Percentiles rank a stretch among this genome's conserved stretches.
These are phyloP conservation scores for Drosophila anomalata DNA, from an alignment of 2,888 invertebrate genomes.

Conservation along the genomic window DNA sequence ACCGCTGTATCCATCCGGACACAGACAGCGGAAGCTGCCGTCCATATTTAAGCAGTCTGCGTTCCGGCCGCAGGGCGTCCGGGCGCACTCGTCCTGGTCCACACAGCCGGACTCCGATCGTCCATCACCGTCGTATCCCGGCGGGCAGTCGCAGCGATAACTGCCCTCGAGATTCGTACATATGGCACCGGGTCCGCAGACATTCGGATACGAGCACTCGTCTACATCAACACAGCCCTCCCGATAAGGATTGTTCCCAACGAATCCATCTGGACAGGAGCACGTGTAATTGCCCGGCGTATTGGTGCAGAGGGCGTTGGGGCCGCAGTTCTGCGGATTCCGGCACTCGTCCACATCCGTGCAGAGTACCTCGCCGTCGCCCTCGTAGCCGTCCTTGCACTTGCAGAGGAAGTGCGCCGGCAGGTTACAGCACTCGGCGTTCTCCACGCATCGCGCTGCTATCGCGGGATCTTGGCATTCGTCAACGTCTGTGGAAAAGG, in stretches of 20 bases:
- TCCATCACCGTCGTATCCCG: slow-evolving; percentile 92
- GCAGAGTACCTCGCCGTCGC: slow-evolving; percentile 95
- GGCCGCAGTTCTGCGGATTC: slow-evolving; percentile 91
- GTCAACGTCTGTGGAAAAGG: slow-evolving; percentile 89
- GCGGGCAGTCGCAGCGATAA: slow-evolving; percentile 92
- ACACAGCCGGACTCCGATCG: slow-evolving; percentile 88
- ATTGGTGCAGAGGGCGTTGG: slow-evolving; percentile 92
- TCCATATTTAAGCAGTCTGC: slow-evolving; percentile 92
- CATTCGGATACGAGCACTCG: slow-evolving; percentile 89
- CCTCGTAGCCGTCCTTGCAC: slow-evolving; percentile 95
- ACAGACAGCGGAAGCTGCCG: slow-evolving; percentile 91
- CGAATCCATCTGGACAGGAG: slow-evolving; percentile 91
- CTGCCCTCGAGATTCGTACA: slow-evolving; percentile 92
- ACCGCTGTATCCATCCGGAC: slow-evolving; percentile 92
- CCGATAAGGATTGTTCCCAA: slow-evolving; percentile 89
- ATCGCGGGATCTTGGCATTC: slow-evolving; percentile 95
- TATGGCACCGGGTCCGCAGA: slow-evolving; percentile 91
- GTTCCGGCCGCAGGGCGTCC: slow-evolving; percentile 90
- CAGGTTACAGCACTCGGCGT: slow-evolving; percentile 97
- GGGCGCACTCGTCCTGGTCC: slow-evolving; percentile 90
- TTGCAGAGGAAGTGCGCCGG: slow-evolving; percentile 97
- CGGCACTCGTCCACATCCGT: slow-evolving; percentile 95
- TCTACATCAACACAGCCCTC: slow-evolving; percentile 92
- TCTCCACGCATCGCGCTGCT: slow-evolving; percentile 93
- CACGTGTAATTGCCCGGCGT: slow-evolving; percentile 95